Evolutionary conservation across 2,113 vertebrate genomes (phyloP).

Genomic region (Aegotheles bennettii): DNA sequence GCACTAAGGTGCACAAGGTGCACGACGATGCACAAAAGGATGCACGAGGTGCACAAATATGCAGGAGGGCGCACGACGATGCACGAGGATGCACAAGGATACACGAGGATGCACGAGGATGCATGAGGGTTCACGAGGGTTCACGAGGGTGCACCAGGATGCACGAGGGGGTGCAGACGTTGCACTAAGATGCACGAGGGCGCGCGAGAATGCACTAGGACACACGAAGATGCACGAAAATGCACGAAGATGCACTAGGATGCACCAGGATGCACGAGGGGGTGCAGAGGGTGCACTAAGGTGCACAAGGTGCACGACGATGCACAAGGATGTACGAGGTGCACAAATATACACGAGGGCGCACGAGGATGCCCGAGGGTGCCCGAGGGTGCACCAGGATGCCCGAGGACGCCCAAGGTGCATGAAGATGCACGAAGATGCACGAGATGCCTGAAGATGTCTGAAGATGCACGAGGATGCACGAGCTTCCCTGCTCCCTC

Average conservation of each 20-base stretch:
- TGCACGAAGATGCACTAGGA: too few species aligned
- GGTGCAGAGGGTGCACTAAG: too few species aligned
- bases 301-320: not conserved
- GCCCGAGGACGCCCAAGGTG: fast-evolving
- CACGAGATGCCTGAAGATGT: not conserved
- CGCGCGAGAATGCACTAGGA: too few species aligned
- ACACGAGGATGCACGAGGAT: not conserved
- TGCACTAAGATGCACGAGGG: too few species aligned
- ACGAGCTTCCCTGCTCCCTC: not conserved
- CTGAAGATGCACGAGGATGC: not conserved
- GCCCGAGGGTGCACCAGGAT: too few species aligned
- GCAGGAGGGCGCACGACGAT: too few species aligned
- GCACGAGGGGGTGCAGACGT: too few species aligned
- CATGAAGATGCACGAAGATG: not conserved
- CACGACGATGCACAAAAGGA: not conserved
- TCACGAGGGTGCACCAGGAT: not conserved
- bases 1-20: not conserved
- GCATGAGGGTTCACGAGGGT: too few species aligned
- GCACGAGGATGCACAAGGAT: fast-evolving
- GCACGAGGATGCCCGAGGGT: too few species aligned
- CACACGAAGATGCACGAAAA: fast-evolving
- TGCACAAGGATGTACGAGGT: not conserved
- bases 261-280: not conserved
- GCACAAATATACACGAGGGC: not conserved
- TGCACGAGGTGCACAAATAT: not conserved